A percentile compares a stretch with the other conserved stretches of the same genome.
These are phyloP conservation scores for Branchinecta sandiegonensis DNA, from an alignment of 2,888 invertebrate genomes.

Conservation along the genomic window DNA sequence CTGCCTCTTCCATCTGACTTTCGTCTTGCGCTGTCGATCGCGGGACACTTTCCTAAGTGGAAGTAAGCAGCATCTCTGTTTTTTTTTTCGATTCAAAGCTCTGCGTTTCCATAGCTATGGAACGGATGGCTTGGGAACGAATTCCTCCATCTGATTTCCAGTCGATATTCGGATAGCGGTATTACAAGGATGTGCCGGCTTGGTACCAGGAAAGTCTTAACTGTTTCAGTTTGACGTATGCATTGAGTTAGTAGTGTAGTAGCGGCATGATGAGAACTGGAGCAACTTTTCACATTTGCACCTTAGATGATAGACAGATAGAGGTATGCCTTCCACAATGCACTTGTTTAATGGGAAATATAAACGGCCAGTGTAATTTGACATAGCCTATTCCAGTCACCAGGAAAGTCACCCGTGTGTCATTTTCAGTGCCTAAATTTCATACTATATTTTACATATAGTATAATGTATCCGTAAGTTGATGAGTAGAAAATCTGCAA, in stretches of 20 bases:
- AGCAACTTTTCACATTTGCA: not conserved
- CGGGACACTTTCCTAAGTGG: too few relatives aligned
- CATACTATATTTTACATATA: too few relatives aligned
- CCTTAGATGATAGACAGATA: not conserved
- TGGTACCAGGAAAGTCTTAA: constrained; percentile 26
- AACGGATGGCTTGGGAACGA: not conserved
- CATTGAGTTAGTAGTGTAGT: too few relatives aligned
- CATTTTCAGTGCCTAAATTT: too few relatives aligned
- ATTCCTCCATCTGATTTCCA: not conserved
- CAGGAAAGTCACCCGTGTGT: too few relatives aligned
- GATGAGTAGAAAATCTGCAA: too few relatives aligned
- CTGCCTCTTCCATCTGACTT: too few relatives aligned
- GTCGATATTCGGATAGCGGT: not conserved
- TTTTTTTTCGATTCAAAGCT: not conserved
- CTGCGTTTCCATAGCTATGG: not conserved
- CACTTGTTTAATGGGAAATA: too few relatives aligned
- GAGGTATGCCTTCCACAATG: not conserved
- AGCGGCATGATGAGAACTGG: not conserved
- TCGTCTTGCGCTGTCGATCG: too few relatives aligned
- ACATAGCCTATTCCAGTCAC: too few relatives aligned
- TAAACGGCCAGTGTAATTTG: too few relatives aligned
- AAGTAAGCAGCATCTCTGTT: not conserved
- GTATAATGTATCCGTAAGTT: too few relatives aligned
- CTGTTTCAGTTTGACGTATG: constrained; percentile 25
- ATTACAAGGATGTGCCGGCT: constrained; percentile 18